Percentiles rank a stretch among this genome's conserved stretches.
phyloP scores from a whole-genome alignment of 2,797 vertebrate genomes.

The Gila robusta region DNA sequence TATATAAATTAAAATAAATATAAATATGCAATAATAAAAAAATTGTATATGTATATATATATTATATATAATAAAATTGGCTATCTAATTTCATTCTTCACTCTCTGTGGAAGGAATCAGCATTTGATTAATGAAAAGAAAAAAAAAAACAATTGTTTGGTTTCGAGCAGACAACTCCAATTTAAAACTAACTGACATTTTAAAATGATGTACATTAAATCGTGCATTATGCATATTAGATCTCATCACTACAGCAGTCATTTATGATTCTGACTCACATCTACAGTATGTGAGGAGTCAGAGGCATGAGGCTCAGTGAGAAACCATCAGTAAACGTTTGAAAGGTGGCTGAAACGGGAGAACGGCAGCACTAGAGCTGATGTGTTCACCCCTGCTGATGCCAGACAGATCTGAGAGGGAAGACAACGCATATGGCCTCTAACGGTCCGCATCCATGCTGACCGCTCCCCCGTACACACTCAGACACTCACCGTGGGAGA shows the following conservation, averaged over 20 bases:
- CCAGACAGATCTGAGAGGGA: slow-evolving; percentile 27
- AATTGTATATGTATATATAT: too few relatives aligned
- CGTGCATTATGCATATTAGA: slow-evolving; percentile 20
- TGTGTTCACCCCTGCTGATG: slow-evolving; percentile 11
- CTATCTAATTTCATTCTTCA: background rate
- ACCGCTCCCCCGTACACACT: background rate
- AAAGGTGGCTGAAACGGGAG: slow-evolving; percentile 43
- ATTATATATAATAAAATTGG: too few relatives aligned
- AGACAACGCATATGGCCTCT: slow-evolving; percentile 29
- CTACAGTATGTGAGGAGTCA: slow-evolving; percentile 17
- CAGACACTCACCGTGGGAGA: slow-evolving; percentile 21
- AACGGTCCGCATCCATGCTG: slow-evolving; percentile 1
- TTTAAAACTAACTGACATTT: slow-evolving; percentile 44
- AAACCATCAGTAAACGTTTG: slow-evolving; percentile 2
- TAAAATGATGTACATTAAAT: slow-evolving; percentile 26
- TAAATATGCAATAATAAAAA: too few relatives aligned
- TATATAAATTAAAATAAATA: too few relatives aligned
- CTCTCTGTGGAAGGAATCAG: background rate
- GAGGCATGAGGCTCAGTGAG: background rate
- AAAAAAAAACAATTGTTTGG: background rate
- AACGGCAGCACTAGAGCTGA: slow-evolving; percentile 20
- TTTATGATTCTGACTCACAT: slow-evolving; percentile 29
- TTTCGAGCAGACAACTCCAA: slow-evolving; percentile 12
- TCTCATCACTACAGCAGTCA: slow-evolving; percentile 33
- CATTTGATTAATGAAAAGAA: background rate